phyloP scores from a whole-genome alignment of 2,888 invertebrate species.

The Scaptomyza tumidula region DNA sequence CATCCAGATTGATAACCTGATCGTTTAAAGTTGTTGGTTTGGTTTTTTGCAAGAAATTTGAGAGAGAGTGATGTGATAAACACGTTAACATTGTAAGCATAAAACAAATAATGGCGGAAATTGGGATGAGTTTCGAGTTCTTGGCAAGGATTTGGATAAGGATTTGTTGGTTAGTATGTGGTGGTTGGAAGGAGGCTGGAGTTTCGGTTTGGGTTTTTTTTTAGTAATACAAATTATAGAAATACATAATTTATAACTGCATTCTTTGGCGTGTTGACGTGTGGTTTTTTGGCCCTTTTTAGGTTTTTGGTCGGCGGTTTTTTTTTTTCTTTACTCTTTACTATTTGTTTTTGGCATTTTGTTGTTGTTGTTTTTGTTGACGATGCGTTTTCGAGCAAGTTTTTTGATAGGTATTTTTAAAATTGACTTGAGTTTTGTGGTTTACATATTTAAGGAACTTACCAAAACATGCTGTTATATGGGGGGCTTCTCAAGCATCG shows the following conservation, averaged over 20 bases:
- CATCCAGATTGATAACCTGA: conserved; percentile 86
- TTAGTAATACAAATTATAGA: conserved; percentile 39
- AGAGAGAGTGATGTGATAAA: conserved; percentile 73
- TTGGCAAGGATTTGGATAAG: not conserved
- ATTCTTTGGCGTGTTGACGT: conserved; percentile 83
- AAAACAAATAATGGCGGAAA: conserved; percentile 57
- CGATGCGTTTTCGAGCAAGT: conserved; percentile 72
- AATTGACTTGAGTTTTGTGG: conserved; percentile 51
- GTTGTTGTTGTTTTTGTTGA: conserved; percentile 24
- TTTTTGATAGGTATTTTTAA: conserved; percentile 49
- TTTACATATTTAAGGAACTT: conserved; percentile 81
- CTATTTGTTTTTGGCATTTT: conserved; percentile 52
- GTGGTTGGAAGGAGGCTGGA: conserved; percentile 2
- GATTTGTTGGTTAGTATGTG: conserved; percentile 5
- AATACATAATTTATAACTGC: conserved; percentile 56
- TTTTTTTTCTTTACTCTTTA: conserved; percentile 35
- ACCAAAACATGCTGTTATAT: conserved; percentile 84
- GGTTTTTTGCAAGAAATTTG: conserved; percentile 63
- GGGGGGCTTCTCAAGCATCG: conserved; percentile 68
- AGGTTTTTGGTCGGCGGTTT: conserved; percentile 41
- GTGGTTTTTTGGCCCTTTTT: conserved; percentile 67
- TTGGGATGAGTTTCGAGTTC: not conserved
- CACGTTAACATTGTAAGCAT: conserved; percentile 66
- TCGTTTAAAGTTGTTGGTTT: conserved; percentile 49
- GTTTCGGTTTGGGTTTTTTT: conserved; percentile 6